Base-by-base conservation (phyloP, 1,140 invertebrate species). In the Brachionus paranguensis region DNA sequence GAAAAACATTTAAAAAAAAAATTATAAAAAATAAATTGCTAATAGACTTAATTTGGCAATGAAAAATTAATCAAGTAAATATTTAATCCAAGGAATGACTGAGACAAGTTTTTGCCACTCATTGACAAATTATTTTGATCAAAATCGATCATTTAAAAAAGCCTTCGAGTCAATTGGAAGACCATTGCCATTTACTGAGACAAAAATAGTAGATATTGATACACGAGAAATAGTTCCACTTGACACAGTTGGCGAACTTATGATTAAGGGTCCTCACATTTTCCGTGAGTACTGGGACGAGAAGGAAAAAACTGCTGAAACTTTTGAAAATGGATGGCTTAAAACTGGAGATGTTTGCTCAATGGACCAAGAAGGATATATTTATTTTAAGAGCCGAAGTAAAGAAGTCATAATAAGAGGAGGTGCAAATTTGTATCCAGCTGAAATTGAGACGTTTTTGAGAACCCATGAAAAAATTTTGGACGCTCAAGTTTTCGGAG, bases 321-420 rank as follows among this genome's bases (percentile, higher is more conserved):
- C 20, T 98, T 98, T 88, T 96, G 93, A 92, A 90, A 91, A 6
- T 95, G 97, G 45, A 10, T 70, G 81, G 60, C 43, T 84, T n/a
- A 60, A 81, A 43, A 81, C 78, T 86, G 94, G 94, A 0, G 95
- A 97, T 90, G 91, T 93, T 85, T 95, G 93, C 53, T 86, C 93
- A 0, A 90, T 97, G 83, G 90, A 92, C 83, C 91, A 92, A 84
- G 91, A 95, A 85, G 95, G 95, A 1, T 95, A 94, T 86, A 93
- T 93, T 0, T 88, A 90, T 84, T 92, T 97, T 81, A 92, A 95
- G 55, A 95, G 96, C 1, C 91, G 96, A 72, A 88, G 93, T 4
- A 97, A 97, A 88, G 95, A 97, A 85, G 92, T 96, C 91, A 93
- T 97, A 55, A 96, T 96, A 41, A 90, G 95, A 84, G 95, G 96